Conservation (phyloP, 2,888 invertebrate species). For the Odiellus spinosus region DNA sequence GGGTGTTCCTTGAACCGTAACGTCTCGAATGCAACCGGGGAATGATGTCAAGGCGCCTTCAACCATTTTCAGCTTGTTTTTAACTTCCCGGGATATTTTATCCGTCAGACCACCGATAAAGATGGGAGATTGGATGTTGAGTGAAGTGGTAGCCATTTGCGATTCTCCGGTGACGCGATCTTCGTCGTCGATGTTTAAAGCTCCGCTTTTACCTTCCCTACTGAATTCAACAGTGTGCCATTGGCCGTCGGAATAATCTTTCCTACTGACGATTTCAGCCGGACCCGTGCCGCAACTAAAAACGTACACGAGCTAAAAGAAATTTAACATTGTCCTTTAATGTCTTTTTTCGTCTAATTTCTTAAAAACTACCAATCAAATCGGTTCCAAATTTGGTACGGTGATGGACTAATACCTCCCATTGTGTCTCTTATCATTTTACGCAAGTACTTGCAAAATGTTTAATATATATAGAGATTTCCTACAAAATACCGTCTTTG, state of each 20-base stretch:
- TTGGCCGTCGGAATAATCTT: conserved; percentile 48
- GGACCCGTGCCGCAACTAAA: conserved; percentile 54
- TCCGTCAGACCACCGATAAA: conserved; percentile 64
- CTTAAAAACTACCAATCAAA: too few relatives aligned
- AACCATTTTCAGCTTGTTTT: conserved; percentile 27
- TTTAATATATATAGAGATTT: too few relatives aligned
- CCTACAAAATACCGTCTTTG: too few relatives aligned
- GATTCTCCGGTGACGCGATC: conserved; percentile 36
- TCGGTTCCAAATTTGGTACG: too few relatives aligned
- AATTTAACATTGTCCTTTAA: too few relatives aligned
- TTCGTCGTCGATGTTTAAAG: conserved; percentile 47
- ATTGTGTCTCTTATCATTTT: too few relatives aligned
- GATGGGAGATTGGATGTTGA: conserved; percentile 50
- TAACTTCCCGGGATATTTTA: conserved; percentile 33
- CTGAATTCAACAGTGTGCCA: conserved; percentile 61
- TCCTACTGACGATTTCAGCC: conserved; percentile 40
- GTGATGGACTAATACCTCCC: too few relatives aligned
- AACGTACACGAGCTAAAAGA: conserved; percentile 43
- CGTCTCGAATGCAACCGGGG: conserved; percentile 65
- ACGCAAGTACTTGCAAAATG: too few relatives aligned
- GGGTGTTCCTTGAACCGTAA: conserved; percentile 18
- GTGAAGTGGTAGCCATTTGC: conserved; percentile 27
- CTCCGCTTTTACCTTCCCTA: conserved; percentile 45
- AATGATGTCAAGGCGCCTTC: conserved; percentile 47
- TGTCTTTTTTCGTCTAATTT: too few relatives aligned